Percentiles rank a stretch among this genome's conserved stretches.
Conservation (phyloP, 2,888 invertebrate genomes). For the Scaptomyza reducta region DNA sequence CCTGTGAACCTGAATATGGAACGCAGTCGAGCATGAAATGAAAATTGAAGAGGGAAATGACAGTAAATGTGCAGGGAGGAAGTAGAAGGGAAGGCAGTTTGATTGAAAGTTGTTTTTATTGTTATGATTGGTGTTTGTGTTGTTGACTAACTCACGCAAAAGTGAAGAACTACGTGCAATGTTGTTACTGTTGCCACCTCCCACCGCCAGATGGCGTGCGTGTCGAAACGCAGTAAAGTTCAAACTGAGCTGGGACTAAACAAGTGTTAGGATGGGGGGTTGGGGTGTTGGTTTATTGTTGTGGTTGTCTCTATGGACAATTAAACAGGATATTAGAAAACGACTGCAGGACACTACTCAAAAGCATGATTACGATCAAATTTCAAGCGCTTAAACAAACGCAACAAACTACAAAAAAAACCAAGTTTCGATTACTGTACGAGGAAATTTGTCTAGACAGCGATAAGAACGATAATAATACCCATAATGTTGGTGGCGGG, state of each 20-base stretch:
- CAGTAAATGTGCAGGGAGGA: slow-evolving; percentile 4
- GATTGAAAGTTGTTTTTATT: slow-evolving; percentile 39
- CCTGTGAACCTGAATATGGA: slow-evolving; percentile 24
- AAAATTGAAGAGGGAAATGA: slow-evolving; percentile 44
- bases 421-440: slow-evolving; percentile 26
- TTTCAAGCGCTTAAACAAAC: slow-evolving; percentile 37
- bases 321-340: slow-evolving; percentile 67
- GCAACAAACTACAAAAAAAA: slow-evolving; percentile 8
- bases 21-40: slow-evolving; percentile 63
- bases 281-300: neutral
- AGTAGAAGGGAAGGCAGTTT: slow-evolving; percentile 3
- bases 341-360: slow-evolving; percentile 53
- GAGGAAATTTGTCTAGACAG: slow-evolving; percentile 70
- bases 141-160: slow-evolving; percentile 49
- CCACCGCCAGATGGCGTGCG: slow-evolving; percentile 60
- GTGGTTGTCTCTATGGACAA: slow-evolving; percentile 32
- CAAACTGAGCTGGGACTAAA: too few relatives aligned
- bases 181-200: slow-evolving; percentile 10
- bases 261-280: too few relatives aligned
- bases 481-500: slow-evolving; percentile 24
- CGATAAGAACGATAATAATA: slow-evolving; percentile 22
- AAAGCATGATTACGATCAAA: slow-evolving; percentile 46
- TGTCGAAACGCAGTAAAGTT: slow-evolving; percentile 47
- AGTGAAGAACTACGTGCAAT: slow-evolving; percentile 12
- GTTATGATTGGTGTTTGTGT: slow-evolving; percentile 34